phyloP scores from a whole-genome alignment of 2,888 invertebrate species.

The Merodon equestris region DNA sequence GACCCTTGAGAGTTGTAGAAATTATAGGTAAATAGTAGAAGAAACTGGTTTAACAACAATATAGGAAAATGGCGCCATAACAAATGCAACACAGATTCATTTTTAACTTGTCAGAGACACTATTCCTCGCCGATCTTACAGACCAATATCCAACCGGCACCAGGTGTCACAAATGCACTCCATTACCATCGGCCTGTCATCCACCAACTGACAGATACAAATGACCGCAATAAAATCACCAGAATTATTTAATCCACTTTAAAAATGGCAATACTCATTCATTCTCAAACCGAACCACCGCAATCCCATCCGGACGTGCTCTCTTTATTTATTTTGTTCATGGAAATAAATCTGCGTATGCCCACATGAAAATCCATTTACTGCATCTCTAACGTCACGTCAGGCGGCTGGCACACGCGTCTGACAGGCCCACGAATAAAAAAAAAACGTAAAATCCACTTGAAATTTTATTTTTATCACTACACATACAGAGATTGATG shows the following conservation, averaged over 20 bases:
- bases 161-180: neutral
- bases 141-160: neutral
- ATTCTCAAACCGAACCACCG: neutral
- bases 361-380: conserved; percentile 58
- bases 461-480: conserved; percentile 20
- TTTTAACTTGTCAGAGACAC: too few species aligned
- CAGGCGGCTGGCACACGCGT: conserved; percentile 43
- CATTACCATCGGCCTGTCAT: neutral
- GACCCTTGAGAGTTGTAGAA: too few species aligned
- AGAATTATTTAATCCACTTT: conserved; percentile 21
- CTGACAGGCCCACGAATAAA: conserved; percentile 44
- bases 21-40: too few species aligned
- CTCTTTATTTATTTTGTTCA: conserved; percentile 6
- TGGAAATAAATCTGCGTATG: conserved; percentile 4
- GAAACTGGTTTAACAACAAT: too few species aligned
- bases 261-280: conserved; percentile 48
- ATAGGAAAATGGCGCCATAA: too few species aligned
- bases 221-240: conserved; percentile 27
- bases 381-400: conserved; percentile 60
- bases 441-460: conserved; percentile 39
- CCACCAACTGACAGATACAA: too few species aligned
- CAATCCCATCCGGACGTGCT: neutral
- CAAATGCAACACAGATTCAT: too few species aligned
- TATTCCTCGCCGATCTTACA: too few species aligned
- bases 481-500: neutral